phyloP scores from a whole-genome alignment of 2,888 invertebrate species.

The Augiades crinisus region DNA sequence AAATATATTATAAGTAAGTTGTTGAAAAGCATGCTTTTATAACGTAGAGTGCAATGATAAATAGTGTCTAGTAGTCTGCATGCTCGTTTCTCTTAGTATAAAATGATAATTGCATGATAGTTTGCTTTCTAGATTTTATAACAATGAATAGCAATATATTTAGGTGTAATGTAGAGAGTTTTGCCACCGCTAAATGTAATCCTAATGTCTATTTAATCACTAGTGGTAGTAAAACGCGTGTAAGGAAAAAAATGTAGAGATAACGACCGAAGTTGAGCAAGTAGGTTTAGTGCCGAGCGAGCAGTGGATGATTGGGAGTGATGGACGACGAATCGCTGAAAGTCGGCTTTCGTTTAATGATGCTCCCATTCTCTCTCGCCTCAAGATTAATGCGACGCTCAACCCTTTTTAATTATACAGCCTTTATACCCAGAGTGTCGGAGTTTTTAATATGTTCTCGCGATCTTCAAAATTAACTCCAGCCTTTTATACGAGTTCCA shows the following conservation, averaged over 20 bases:
- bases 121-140: no score
- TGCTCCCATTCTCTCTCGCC: constrained; percentile 47
- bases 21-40: no score
- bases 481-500: constrained; percentile 16
- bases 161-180: no score
- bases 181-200: no score
- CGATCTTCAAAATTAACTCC: constrained; percentile 23
- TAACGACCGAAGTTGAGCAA: constrained; percentile 4
- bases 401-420: constrained; percentile 64
- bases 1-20: no score
- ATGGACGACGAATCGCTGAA: constrained; percentile 42
- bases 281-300: constrained; percentile 3
- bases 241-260: neutral
- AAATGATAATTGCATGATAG: no score
- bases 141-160: no score
- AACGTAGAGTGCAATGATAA: no score
- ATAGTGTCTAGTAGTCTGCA: no score
- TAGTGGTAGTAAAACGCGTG: no score
- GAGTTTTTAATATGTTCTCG: constrained; percentile 24
- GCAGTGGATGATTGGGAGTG: constrained; percentile 42
- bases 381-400: constrained; percentile 56
- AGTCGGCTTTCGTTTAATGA: constrained; percentile 45
- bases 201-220: no score
- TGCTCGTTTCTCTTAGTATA: no score
- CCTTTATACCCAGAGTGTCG: constrained; percentile 39